Conservation (phyloP, 2,797 vertebrate species). For the Poeciliopsis gracilis region DNA sequence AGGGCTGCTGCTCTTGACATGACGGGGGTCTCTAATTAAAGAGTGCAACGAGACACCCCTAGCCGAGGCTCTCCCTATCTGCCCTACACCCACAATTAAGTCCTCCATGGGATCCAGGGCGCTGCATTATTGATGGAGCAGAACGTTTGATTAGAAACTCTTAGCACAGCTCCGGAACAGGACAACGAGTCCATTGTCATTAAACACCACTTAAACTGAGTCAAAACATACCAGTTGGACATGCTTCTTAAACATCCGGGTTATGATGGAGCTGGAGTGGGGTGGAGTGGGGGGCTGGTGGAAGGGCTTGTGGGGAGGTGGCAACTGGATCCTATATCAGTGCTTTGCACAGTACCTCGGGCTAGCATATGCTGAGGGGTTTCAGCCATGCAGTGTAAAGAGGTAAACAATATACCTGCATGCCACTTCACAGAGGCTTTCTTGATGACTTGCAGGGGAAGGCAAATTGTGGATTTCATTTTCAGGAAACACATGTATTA, state of each 20-base stretch:
- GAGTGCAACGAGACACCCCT: constrained; percentile 76
- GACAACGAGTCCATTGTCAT: constrained; percentile 78
- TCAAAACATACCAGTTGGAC: constrained; percentile 80
- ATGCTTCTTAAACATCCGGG: constrained; percentile 76
- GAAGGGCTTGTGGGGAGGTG: background rate
- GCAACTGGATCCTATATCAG: constrained; percentile 69
- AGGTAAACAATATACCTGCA: constrained; percentile 65
- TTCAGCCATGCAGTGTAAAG: constrained; percentile 41
- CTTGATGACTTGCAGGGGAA: constrained; percentile 65
- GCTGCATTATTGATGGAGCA: constrained; percentile 83
- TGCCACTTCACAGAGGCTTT: constrained; percentile 41
- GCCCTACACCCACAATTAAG: constrained; percentile 78
- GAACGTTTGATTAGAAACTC: constrained; percentile 82
- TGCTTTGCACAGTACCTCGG: constrained; percentile 51
- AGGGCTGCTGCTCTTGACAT: constrained; percentile 66
- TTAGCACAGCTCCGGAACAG: constrained; percentile 77
- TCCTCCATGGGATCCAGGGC: constrained; percentile 72
- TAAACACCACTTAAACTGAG: constrained; percentile 81
- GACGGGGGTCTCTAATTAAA: constrained; percentile 80
- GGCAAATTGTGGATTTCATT: constrained; percentile 59
- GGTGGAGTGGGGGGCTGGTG: background rate
- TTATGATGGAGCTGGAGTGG: constrained; percentile 62
- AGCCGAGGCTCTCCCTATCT: constrained; percentile 70
- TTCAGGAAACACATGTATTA: constrained; percentile 72
- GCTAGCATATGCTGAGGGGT: constrained; percentile 40